Evolutionary conservation across 2,797 vertebrate genomes (phyloP).

Genomic region (Cossypha dichroa): DNA sequence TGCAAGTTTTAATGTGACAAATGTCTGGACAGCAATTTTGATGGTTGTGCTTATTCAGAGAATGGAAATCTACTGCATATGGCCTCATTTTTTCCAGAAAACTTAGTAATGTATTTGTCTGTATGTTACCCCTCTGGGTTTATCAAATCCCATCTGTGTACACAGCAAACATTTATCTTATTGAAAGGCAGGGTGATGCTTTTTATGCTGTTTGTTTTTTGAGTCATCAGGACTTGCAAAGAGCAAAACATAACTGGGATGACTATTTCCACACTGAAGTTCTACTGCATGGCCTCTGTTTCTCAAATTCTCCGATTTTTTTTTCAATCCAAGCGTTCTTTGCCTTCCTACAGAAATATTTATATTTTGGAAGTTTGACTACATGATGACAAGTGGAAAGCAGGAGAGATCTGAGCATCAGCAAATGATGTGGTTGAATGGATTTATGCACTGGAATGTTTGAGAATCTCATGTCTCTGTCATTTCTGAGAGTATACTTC

Average conservation of each 20-base stretch:
- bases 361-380: not conserved
- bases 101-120: not conserved
- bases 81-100: not conserved
- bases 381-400: not conserved
- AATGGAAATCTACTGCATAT: not conserved
- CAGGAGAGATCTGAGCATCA: not conserved
- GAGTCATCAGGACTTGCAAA: not conserved
- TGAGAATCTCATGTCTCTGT: not conserved
- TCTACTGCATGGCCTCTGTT: not conserved
- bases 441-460: not conserved
- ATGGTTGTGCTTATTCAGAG: not conserved
- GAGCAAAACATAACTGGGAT: not conserved
- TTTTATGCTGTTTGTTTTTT: not conserved
- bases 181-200: not conserved
- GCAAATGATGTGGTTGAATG: not conserved
- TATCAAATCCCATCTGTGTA: not conserved
- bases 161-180: not conserved
- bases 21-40: not conserved
- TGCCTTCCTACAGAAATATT: not conserved
- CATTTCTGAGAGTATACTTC: not conserved
- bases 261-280: not conserved
- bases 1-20: not conserved
- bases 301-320: not conserved
- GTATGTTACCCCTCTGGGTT: not conserved
- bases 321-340: not conserved